phyloP scores from a whole-genome alignment of 1,140 invertebrate species.

The Odontomachus brunneus region DNA sequence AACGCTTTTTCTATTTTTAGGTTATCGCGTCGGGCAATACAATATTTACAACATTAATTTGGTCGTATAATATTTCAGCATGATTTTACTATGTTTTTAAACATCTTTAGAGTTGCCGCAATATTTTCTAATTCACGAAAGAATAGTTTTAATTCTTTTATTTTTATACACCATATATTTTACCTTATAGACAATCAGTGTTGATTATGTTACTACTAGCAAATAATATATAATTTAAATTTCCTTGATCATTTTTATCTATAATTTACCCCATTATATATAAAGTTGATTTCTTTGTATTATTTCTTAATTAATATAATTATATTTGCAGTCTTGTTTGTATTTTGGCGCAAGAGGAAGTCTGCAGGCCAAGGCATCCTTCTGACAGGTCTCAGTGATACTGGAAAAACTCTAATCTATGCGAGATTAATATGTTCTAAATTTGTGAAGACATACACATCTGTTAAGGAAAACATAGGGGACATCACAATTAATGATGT shows the following conservation, averaged over 20 bases:
- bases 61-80: constrained; percentile 9
- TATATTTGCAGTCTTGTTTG: constrained; percentile 85
- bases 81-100: not conserved
- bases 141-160: not conserved
- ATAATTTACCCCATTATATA: constrained; percentile 25
- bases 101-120: not conserved
- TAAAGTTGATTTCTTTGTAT: not conserved
- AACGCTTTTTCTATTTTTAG: constrained; percentile 69
- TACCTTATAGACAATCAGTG: not conserved
- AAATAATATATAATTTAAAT: not conserved
- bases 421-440: constrained; percentile 90
- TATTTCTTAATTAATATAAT: constrained; percentile 48
- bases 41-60: constrained; percentile 1
- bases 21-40: constrained; percentile 55
- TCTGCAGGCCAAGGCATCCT: constrained; percentile 88
- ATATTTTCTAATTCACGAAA: not conserved
- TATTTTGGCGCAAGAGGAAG: constrained; percentile 86
- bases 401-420: constrained; percentile 95
- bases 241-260: constrained; percentile 31
- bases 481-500: constrained; percentile 88
- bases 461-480: constrained; percentile 93
- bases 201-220: not conserved
- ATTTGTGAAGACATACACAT: constrained; percentile 92
- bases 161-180: not conserved
- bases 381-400: constrained; percentile 93